These are phyloP conservation scores for Microctonus aethiopoides DNA, from an alignment of 2,888 invertebrate species.

Conservation along the genomic window DNA sequence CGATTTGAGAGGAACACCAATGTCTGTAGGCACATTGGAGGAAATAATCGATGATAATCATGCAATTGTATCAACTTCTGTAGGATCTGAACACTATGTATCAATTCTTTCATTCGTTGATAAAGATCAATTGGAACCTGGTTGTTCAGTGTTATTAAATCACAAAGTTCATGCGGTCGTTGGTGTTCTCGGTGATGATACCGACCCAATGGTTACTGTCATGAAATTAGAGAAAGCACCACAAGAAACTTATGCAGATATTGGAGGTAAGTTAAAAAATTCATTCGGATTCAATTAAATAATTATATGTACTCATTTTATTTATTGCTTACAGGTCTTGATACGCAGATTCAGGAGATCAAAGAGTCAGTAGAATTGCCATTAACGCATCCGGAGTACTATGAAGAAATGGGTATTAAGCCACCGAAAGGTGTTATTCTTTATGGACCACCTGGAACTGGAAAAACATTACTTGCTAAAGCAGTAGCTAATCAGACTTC, in stretches of 20 bases:
- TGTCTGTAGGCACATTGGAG: constrained; percentile 99
- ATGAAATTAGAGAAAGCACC: constrained; percentile 99
- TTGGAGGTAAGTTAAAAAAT: constrained; percentile 76
- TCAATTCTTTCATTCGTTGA: constrained; percentile 99
- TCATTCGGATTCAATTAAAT: not conserved
- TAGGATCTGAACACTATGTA: constrained; percentile 99
- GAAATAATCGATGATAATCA: constrained; percentile 99
- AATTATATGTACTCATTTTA: too few species aligned
- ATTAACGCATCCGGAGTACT: constrained; percentile 98
- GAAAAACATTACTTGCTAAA: constrained; percentile 97
- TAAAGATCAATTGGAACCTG: constrained; percentile 98
- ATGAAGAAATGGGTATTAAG: constrained; percentile 99
- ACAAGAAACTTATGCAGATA: constrained; percentile 99
- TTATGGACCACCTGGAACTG: constrained; percentile 98
- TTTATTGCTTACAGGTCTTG: constrained; percentile 80
- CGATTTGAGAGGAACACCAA: constrained; percentile 97
- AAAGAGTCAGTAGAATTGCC: constrained; percentile 99
- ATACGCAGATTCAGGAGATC: constrained; percentile 97
- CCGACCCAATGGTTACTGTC: constrained; percentile 99
- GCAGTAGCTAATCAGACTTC: constrained; percentile 99
- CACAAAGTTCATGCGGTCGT: constrained; percentile 99
- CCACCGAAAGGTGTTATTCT: constrained; percentile 99
- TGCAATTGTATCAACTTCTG: constrained; percentile 98
- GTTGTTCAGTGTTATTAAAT: constrained; percentile 97
- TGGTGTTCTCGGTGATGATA: constrained; percentile 97